phyloP scores from a whole-genome alignment of 2,797 vertebrate genomes.

The Gymnodraco acuticeps region DNA sequence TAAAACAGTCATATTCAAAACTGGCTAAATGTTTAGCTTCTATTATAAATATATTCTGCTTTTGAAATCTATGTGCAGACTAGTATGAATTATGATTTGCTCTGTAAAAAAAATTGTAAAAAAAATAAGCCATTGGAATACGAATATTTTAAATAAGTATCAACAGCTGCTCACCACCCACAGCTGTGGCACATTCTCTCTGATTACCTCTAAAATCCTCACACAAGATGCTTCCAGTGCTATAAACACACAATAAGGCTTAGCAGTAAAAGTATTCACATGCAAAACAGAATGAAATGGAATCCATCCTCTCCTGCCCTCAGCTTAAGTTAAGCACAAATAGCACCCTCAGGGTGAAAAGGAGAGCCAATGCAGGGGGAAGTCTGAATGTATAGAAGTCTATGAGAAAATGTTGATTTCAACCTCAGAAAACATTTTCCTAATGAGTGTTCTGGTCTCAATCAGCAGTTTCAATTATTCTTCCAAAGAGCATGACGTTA shows the following conservation, averaged over 20 bases:
- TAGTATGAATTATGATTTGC: slow-evolving; percentile 11
- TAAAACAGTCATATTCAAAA: slow-evolving; percentile 18
- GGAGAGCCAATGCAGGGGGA: no score
- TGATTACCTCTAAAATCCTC: slow-evolving; percentile 50
- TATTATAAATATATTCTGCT: slow-evolving; percentile 17
- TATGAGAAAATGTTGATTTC: no score
- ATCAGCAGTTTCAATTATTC: no score
- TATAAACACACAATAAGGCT: slow-evolving; percentile 26
- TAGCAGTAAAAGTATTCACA: slow-evolving; percentile 53
- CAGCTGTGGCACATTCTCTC: slow-evolving; percentile 39
- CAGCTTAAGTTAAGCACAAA: slow-evolving; percentile 54
- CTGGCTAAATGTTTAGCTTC: slow-evolving; percentile 6
- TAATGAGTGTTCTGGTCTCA: no score
- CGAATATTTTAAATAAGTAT: slow-evolving; percentile 39
- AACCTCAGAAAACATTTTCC: no score
- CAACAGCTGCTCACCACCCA: slow-evolving; percentile 43
- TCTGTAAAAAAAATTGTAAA: slow-evolving; percentile 2
- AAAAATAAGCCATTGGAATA: slow-evolving; percentile 7
- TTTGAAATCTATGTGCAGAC: not conserved
- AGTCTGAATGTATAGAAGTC: no score
- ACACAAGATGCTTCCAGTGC: slow-evolving; percentile 31
- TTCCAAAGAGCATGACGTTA: no score
- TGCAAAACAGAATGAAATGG: slow-evolving; percentile 57
- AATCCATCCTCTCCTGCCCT: slow-evolving; percentile 45
- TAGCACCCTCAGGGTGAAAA: no score